Evolutionary conservation across 2,113 vertebrate species (phyloP), one percentile per base, ranked within the genome.

Genomic region (Micronycteris hirsuta): DNA sequence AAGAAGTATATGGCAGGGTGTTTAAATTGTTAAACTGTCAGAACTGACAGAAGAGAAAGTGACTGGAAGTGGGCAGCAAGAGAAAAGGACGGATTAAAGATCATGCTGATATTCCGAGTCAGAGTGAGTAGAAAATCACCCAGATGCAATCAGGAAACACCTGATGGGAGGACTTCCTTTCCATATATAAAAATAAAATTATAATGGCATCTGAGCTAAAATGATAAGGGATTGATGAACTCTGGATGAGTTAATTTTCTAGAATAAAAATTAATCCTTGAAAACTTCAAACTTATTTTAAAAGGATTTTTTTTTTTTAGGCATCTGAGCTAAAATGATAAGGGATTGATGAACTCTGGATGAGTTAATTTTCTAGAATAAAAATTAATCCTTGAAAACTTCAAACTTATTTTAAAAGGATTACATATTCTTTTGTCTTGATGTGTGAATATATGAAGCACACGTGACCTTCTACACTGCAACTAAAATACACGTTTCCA

Each of bases 81-180:
- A 61, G n/a, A 82, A 76, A 76, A 45, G 33, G 68, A 61, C 38
- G 43, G 70, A 74, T 94, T 94, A 74, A 90, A 94, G 85, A 84
- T 68, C 54, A 77, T 31, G 41, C 11, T 85, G 94, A 81, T 92
- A 91, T 85, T 94, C 94, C 33, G 15, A 80, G 61, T 67, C 70
- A 49, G 22, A 20, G 71, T 52, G 78, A 65, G 33, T 20, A 67
- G 86, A 96, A 95, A 95, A 80, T 61, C 74, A 92, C 80, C 22
- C 45, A 88, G 56, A 90, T 45, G n/a, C 47, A 91, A 82, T 88
- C 20, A 85, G 36, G 38, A n/a, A 93, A 85, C 82, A 93, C 33
- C 81, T 67, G 63, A 85, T 56, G 77, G 31, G n/a, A 94, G 31
- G 86, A 70, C 67, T 96, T 91, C 45, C 78, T 91, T 89, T 89